Evolutionary conservation across 2,113 vertebrate genomes (phyloP).

Genomic region (Pseudopipra pipra): DNA sequence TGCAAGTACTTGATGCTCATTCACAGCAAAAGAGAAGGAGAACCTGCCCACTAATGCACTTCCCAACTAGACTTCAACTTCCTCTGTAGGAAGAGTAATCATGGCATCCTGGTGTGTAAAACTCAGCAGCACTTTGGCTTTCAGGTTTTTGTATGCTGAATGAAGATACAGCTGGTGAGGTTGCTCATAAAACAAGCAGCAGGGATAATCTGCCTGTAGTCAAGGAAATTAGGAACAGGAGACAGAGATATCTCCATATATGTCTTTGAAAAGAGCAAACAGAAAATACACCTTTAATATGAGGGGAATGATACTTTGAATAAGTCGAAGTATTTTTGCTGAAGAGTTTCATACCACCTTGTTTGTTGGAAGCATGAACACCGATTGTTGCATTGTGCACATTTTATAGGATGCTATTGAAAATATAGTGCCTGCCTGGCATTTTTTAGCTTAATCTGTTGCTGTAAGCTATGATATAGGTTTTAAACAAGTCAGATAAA

Average conservation of each 20-base stretch:
- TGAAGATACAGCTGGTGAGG: neutral
- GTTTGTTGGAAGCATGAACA: neutral
- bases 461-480: neutral
- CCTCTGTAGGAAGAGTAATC: neutral
- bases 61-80: neutral
- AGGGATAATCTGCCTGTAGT: neutral
- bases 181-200: neutral
- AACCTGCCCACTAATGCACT: neutral
- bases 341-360: neutral
- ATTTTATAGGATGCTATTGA: neutral
- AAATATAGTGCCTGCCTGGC: neutral
- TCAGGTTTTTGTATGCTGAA: neutral
- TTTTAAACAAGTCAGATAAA: neutral
- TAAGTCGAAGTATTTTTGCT: neutral
- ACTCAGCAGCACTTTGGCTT: neutral
- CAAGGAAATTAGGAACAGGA: neutral
- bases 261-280: neutral
- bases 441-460: neutral
- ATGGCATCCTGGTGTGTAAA: neutral
- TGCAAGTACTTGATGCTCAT: neutral
- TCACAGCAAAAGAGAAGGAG: neutral
- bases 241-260: fast-evolving
- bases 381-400: neutral
- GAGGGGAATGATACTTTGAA: neutral
- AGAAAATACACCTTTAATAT: neutral